Conservation (phyloP, 2,888 invertebrate species). For the Uropetala carovei region DNA sequence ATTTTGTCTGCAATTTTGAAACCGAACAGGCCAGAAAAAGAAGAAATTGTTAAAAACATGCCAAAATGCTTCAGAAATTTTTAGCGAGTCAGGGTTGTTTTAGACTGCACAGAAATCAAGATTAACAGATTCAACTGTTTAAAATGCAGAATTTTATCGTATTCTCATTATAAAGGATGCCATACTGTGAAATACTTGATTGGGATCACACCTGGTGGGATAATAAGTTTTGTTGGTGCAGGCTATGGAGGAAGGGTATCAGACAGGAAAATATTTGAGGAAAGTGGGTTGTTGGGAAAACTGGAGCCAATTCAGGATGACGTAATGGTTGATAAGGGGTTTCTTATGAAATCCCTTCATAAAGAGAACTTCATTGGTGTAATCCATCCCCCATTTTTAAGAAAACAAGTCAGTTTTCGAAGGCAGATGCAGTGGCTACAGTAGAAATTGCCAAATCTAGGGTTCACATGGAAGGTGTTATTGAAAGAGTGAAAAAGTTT, state of each 20-base stretch:
- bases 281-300: constrained; percentile 66
- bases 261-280: constrained; percentile 69
- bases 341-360: constrained; percentile 66
- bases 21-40: constrained; percentile 67
- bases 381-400: constrained; percentile 68
- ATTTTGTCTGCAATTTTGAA: background rate
- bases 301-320: constrained; percentile 67
- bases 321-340: constrained; percentile 70
- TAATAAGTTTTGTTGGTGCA: constrained; percentile 69
- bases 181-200: constrained; percentile 70
- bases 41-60: constrained; percentile 69
- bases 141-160: constrained; percentile 69
- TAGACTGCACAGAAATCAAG: constrained; percentile 70
- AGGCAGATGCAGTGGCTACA: constrained; percentile 65
- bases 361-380: too few relatives aligned
- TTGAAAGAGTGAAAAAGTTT: constrained; percentile 67
- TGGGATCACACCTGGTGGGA: constrained; percentile 70
- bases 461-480: constrained; percentile 68
- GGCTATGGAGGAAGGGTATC: constrained; percentile 69
- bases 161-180: constrained; percentile 69
- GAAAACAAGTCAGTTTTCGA: constrained; percentile 67
- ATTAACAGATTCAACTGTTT: constrained; percentile 69
- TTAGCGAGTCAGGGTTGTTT: constrained; percentile 68
- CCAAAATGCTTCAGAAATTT: constrained; percentile 70
- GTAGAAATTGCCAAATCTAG: constrained; percentile 67